Conservation (phyloP, 2,113 vertebrate species). For the Drymodes brunneopygia region DNA sequence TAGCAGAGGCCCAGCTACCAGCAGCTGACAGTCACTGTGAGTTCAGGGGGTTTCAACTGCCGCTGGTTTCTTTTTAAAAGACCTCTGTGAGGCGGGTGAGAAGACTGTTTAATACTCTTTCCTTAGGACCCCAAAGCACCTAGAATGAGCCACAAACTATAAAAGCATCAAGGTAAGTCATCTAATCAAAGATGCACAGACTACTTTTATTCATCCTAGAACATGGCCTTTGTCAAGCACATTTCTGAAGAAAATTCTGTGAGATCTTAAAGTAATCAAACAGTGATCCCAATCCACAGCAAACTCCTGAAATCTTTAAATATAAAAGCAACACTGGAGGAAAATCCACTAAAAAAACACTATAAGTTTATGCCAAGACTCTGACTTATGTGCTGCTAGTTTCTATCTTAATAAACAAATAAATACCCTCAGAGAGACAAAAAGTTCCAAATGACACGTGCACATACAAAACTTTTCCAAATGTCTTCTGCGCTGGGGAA, state of each 20-base stretch:
- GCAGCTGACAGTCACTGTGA: not conserved
- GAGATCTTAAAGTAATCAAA: not conserved
- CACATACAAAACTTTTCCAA: not conserved
- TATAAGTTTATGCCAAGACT: not conserved
- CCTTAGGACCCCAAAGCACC: not conserved
- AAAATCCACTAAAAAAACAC: not conserved
- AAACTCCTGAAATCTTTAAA: not conserved
- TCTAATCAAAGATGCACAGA: not conserved
- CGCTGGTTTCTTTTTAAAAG: not conserved
- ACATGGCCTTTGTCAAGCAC: not conserved
- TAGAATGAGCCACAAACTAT: not conserved
- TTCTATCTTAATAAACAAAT: not conserved
- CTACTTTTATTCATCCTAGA: not conserved
- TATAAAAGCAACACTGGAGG: not conserved
- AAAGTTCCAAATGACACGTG: rapidly evolving
- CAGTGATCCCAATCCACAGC: not conserved
- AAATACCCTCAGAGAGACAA: not conserved
- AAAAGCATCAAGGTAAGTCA: not conserved
- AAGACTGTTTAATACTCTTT: not conserved
- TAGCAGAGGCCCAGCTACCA: not conserved
- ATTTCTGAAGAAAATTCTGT: not conserved
- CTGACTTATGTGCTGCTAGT: not conserved
- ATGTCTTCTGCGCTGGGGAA: not conserved
- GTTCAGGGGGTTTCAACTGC: not conserved
- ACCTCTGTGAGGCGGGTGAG: not conserved